These are phyloP conservation scores for Macrotus californicus DNA, from an alignment of 2,113 vertebrate genomes.

Conservation along the genomic window DNA sequence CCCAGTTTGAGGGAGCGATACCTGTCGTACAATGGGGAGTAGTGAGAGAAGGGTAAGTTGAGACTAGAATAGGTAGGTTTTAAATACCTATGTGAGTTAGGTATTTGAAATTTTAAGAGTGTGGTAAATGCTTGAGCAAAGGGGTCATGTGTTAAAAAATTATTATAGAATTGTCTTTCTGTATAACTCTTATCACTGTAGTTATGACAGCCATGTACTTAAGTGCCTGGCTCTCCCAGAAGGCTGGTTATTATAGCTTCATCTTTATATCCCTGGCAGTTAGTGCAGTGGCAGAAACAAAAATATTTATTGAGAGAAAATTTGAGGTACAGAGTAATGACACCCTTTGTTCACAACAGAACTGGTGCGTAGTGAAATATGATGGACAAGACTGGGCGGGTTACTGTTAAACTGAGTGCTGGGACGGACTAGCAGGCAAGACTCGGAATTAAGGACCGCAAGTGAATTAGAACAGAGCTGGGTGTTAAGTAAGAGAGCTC, in stretches of 20 bases:
- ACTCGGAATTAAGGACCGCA: background rate
- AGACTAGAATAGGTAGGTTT: background rate
- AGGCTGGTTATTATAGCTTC: background rate
- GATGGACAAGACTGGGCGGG: background rate
- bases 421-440: background rate
- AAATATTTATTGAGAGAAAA: background rate
- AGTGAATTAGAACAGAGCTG: background rate
- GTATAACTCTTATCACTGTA: background rate
- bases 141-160: background rate
- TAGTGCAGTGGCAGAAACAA: background rate
- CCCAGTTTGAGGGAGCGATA: background rate
- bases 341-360: background rate
- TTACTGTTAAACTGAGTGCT: background rate
- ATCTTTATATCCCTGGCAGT: background rate
- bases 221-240: background rate
- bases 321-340: background rate
- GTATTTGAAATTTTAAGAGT: background rate
- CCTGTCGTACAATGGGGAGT: background rate
- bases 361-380: background rate
- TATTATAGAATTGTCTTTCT: background rate
- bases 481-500: background rate
- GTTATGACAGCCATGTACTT: background rate
- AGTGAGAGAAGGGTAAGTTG: background rate
- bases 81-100: background rate
- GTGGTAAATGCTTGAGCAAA: background rate